phyloP scores from a whole-genome alignment of 2,888 invertebrate species.

The Nemapogon koenigi region DNA sequence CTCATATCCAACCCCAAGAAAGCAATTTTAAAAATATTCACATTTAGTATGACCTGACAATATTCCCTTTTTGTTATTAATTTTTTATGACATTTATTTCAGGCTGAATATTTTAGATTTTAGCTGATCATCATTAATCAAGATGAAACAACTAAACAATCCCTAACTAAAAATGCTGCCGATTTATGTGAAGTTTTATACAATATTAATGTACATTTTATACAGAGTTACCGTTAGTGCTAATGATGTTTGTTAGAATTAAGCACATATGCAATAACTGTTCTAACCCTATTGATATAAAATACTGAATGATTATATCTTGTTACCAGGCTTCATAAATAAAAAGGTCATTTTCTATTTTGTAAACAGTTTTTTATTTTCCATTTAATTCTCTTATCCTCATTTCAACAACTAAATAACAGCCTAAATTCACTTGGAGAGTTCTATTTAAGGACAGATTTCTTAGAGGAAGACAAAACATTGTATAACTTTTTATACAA shows the following conservation, averaged over 20 bases:
- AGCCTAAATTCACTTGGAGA: no score
- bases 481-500: no score
- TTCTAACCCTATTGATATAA: slow-evolving; percentile 51
- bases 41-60: no score
- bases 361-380: slow-evolving; percentile 27
- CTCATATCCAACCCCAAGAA: no score
- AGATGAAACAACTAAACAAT: background rate
- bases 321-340: slow-evolving; percentile 63
- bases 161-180: no score
- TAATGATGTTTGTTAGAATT: slow-evolving; percentile 55
- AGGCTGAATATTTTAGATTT: slow-evolving; percentile 2
- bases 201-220: slow-evolving; percentile 28
- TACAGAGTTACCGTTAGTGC: slow-evolving; percentile 61
- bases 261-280: slow-evolving; percentile 44
- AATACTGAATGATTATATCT: slow-evolving; percentile 51
- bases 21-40: no score
- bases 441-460: no score
- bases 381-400: no score
- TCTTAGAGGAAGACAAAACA: no score
- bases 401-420: no score
- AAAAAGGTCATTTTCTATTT: slow-evolving; percentile 64
- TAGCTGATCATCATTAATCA: slow-evolving; percentile 1
- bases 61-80: no score
- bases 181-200: slow-evolving; percentile 7
- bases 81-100: no score